Evolutionary conservation across 2,888 invertebrate species (phyloP), one percentile per base, ranked within the genome.

Genomic region (Epicampocera succincta): DNA sequence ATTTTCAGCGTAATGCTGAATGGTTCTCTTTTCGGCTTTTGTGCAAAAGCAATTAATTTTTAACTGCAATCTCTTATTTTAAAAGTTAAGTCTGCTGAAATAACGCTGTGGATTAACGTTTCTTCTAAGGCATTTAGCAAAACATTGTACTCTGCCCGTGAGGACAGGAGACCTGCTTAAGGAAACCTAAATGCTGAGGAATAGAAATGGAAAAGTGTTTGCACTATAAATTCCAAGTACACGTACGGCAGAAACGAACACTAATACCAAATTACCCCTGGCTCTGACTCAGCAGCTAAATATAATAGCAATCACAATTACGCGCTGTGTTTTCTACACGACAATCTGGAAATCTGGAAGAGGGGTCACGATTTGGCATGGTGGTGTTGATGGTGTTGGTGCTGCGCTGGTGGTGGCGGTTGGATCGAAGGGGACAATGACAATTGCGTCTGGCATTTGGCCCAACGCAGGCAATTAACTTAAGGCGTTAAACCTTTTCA

Each of bases 1-100:
- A 82, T 52, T 75, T 78, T 63, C 52, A 60, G 44, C 6, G n/a
- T 33, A 44, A 61, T 50, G 42, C 8, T 17, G n/a, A 52, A 50
- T 50, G 25, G 8, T 46, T 33, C 11, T 40, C 54, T 44, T 54
- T 74, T 48, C 48, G 12, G 44, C 21, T 71, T 82, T 74, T 71
- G 69, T 74, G 42, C 33, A 75, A 82, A 75, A 78, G 82, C 82
- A 82, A 82, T 82, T 82, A 82, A 82, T 82, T 82, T 82, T 82
- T 82, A 77, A 82, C 78, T 82, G 78, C 74, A 77, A 82, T 52
- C 68, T 68, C 63, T 77, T 65, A 61, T 50, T 73, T 60, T 17
- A 68, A 61, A 79, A 66, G 48, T 17, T 19, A 29, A 48, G 52
- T 60, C 15, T 12, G 42, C 48, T 29, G 33, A 66, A 78, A 78